These are phyloP conservation scores for Pseudois nayaur DNA, from an alignment of 2,113 vertebrate genomes.

Conservation along the genomic window DNA sequence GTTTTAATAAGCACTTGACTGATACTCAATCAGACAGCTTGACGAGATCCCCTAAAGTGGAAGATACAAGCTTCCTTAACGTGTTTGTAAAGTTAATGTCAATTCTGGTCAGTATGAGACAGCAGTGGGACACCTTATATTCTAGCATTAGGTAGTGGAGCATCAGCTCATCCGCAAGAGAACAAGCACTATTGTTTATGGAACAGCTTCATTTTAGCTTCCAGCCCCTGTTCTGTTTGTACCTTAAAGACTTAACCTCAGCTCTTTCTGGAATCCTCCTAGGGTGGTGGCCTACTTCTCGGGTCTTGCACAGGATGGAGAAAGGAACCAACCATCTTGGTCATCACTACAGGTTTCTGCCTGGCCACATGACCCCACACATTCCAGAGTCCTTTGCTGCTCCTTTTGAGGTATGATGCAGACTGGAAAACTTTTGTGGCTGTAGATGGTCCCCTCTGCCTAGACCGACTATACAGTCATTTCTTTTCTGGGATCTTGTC, in stretches of 20 bases:
- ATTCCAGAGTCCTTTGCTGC: not conserved
- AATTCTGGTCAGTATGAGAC: not conserved
- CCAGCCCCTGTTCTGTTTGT: not conserved
- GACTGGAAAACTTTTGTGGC: not conserved
- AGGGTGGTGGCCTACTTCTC: not conserved
- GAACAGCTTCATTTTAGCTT: not conserved
- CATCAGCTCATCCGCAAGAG: not conserved
- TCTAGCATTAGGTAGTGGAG: not conserved
- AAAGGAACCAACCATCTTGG: not conserved
- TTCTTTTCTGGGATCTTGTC: not conserved
- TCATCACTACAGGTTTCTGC: not conserved
- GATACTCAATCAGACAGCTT: not conserved
- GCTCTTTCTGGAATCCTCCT: not conserved
- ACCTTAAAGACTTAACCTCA: not conserved
- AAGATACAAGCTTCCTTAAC: not conserved
- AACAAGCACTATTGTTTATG: not conserved
- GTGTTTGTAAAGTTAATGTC: not conserved
- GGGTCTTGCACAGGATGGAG: not conserved
- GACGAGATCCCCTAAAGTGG: not conserved
- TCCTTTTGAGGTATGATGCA: not conserved
- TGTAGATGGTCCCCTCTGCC: not conserved
- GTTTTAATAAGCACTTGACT: not conserved
- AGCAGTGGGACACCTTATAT: not conserved
- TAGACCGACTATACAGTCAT: not conserved
- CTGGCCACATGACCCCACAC: rapidly evolving